Conservation (phyloP, 2,888 invertebrate species). For the Odontomyia ornata region DNA sequence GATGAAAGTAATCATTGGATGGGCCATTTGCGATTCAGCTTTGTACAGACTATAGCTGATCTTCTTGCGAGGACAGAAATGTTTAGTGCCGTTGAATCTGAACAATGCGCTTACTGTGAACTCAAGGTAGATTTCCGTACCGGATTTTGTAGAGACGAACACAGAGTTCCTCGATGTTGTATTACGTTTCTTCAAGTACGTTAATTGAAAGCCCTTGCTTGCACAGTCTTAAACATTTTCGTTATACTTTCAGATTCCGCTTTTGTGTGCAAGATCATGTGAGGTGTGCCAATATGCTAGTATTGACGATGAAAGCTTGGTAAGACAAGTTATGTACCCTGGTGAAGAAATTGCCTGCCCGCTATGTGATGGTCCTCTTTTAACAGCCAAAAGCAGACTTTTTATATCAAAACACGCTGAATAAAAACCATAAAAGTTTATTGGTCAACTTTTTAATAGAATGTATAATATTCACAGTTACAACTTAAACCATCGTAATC, state of each 20-base stretch:
- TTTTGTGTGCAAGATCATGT: conserved; percentile 56
- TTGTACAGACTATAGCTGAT: conserved; percentile 39
- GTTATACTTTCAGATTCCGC: conserved; percentile 49
- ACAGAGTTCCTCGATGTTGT: conserved; percentile 55
- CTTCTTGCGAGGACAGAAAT: conserved; percentile 39
- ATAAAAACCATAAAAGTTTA: conserved; percentile 13
- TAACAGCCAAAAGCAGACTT: conserved; percentile 8
- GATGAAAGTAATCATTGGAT: conserved; percentile 5
- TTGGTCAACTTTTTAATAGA: conserved; percentile 20
- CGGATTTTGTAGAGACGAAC: conserved; percentile 52
- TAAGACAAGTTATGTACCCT: conserved; percentile 55
- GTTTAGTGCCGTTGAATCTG: conserved; percentile 40
- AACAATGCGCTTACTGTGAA: conserved; percentile 54
- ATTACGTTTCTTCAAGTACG: conserved; percentile 58
- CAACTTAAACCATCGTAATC: conserved; percentile 27
- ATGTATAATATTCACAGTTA: conserved; percentile 31
- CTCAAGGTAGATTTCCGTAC: conserved; percentile 47
- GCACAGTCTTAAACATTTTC: no score
- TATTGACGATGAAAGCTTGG: conserved; percentile 52
- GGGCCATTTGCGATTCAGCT: conserved; percentile 13
- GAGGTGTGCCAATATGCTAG: conserved; percentile 54
- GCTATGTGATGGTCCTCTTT: conserved; percentile 51
- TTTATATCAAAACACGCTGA: not conserved
- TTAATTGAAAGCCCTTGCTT: not conserved
- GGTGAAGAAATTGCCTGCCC: conserved; percentile 53